phyloP scores from a whole-genome alignment of 1,140 invertebrate genomes.

The Venustaconcha ellipsiformis region DNA sequence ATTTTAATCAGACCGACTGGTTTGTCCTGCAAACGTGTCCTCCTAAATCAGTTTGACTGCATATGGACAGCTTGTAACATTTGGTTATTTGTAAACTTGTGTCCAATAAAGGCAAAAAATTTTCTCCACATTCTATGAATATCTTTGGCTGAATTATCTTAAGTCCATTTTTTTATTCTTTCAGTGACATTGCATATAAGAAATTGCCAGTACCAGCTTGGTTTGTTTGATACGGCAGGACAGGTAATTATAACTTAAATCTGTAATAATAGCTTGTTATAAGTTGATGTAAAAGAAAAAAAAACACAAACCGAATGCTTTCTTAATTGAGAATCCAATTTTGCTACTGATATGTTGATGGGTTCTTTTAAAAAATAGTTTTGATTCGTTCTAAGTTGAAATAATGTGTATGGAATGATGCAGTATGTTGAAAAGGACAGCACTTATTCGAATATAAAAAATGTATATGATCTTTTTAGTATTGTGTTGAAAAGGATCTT shows the following conservation, averaged over 20 bases:
- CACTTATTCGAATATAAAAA: background rate
- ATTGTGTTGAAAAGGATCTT: no score
- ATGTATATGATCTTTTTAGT: no score
- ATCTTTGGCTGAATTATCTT: no score
- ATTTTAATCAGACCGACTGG: no score
- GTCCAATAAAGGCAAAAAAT: no score
- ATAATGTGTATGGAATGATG: background rate
- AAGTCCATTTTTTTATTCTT: conserved; percentile 29
- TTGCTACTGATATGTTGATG: background rate
- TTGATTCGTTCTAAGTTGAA: background rate
- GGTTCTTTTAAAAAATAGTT: background rate
- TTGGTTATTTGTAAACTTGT: no score
- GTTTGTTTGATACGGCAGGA: conserved; percentile 61
- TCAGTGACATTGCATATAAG: conserved; percentile 56
- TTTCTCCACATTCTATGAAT: no score
- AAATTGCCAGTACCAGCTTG: conserved; percentile 54
- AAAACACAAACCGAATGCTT: background rate
- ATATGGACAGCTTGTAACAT: no score
- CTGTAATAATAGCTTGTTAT: background rate
- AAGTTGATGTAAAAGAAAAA: background rate
- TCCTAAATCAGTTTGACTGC: no score
- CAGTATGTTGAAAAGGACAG: no score
- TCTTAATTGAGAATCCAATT: background rate
- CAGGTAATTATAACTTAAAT: conserved; percentile 39
- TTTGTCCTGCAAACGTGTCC: no score